Evolutionary conservation across 30 jellyfish, hydroid and myxozoan genomes (phyloP).

Genomic region (Cassiopea andromeda): DNA sequence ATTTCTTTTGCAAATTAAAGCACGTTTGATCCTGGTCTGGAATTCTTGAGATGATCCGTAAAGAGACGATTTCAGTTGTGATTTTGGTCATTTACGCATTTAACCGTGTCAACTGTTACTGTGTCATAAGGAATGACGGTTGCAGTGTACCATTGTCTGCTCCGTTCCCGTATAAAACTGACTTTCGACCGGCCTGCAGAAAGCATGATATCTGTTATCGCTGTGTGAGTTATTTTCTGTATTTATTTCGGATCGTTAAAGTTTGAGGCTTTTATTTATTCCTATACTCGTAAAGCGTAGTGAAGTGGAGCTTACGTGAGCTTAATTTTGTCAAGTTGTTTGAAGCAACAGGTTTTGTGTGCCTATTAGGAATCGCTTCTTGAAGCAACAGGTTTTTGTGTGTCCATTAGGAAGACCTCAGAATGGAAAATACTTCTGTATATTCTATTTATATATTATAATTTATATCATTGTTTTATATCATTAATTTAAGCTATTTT

Average conservation of each 20-base stretch:
- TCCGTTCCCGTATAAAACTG: conserved; percentile 78
- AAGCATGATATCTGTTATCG: conserved; percentile 91
- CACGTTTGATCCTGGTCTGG: conserved; percentile 1
- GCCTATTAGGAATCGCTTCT: no score
- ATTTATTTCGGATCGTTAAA: background rate
- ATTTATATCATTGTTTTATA: no score
- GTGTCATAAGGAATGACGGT: conserved; percentile 59
- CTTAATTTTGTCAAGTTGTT: no score
- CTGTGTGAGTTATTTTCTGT: conserved; percentile 71
- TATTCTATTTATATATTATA: no score
- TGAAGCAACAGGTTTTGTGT: no score
- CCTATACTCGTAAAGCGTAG: no score
- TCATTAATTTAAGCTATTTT: no score
- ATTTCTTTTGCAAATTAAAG: background rate
- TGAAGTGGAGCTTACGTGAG: no score
- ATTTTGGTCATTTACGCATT: background rate
- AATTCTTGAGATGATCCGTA: background rate
- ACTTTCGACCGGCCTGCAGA: conserved; percentile 90
- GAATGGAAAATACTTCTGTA: no score
- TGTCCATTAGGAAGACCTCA: no score
- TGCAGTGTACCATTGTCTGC: conserved; percentile 77
- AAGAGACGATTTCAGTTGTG: background rate
- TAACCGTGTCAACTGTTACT: background rate
- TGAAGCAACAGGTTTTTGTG: no score
- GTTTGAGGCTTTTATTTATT: background rate